Evolutionary conservation across 2,797 vertebrate species (phyloP), one percentile per base, ranked within the genome.

Genomic region (Capromys pilorides): DNA sequence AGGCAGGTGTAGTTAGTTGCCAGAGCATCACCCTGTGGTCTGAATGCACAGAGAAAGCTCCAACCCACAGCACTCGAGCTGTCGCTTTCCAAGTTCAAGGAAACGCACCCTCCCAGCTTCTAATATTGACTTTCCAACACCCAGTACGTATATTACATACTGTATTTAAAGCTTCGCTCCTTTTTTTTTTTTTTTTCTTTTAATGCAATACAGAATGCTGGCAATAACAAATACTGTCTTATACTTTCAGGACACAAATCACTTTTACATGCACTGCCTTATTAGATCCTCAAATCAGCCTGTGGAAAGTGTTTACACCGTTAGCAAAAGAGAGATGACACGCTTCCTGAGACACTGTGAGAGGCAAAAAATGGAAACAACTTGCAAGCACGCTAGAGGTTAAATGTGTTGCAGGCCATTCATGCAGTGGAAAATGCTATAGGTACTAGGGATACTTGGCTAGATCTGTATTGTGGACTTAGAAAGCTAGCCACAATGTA

Each of bases 201-300:
- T 1, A 91, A 93, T 80, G n/a, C 51, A 86, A 24, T 28, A 8
- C 6, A 22, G 11, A 36, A 71, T 77, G 31, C 59, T 88, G 78
- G 84, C 88, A 91, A 92, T 71, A 92, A 91, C 31, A 45, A 95
- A 69, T 77, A 75, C 12, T 45, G 12, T 80, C 21, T 36, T 78
- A 39, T 8, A 39, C n/a, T 90, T 93, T 80, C 73, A 88, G 77
- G 45, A 81, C 91, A 77, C 86, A 94, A 54, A 91, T 84, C 89
- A 67, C 39, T 89, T 91, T 88, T 54, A 54, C 54, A 41, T 26
- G 16, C 22, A 18, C 45, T 69, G 2, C 54, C 31, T 83, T 90
- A 69, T 49, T 94, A 92, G 64, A 71, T 67, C 89, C 84, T 94
- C 86, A 77, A 24, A 67, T 93, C 88, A 66, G 86, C 51, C 79